Percentiles rank a stretch among this genome's conserved stretches.
Evolutionary conservation across 1,140 invertebrate genomes (phyloP).

Genomic region (Antheraea pernyi): DNA sequence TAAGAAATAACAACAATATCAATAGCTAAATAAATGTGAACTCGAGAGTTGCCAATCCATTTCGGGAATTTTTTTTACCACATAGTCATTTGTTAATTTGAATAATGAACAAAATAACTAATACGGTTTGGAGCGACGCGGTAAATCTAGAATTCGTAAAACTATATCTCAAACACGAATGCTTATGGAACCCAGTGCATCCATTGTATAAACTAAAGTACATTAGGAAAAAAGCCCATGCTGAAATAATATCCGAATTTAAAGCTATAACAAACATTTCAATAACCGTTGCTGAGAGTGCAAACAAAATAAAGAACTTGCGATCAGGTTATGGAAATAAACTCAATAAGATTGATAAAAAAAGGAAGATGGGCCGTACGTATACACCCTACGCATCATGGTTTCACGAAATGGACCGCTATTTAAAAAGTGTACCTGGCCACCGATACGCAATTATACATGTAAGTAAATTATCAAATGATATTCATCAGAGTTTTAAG

Average conservation of each 20-base stretch:
- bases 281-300: conserved; percentile 59
- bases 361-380: conserved; percentile 61
- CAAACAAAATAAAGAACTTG: conserved; percentile 76
- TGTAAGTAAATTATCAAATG: conserved; percentile 7
- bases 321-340: conserved; percentile 73
- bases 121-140: conserved; percentile 69
- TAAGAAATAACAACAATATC: no score
- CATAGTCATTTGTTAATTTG: no score
- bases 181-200: conserved; percentile 73
- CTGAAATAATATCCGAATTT: conserved; percentile 58
- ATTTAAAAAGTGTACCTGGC: conserved; percentile 59
- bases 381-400: conserved; percentile 66
- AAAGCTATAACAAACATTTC: conserved; percentile 53
- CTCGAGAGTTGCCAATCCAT: no score
- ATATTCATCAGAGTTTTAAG: no score
- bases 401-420: conserved; percentile 72
- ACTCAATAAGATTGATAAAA: conserved; percentile 74
- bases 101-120: conserved; percentile 5
- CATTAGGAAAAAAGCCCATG: conserved; percentile 62
- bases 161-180: conserved; percentile 73
- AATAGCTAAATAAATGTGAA: no score
- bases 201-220: conserved; percentile 63
- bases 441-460: conserved; percentile 31
- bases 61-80: no score
- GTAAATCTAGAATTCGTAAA: conserved; percentile 73